Conservation (phyloP, 2,797 vertebrate genomes). For the Sarcoramphus papa region DNA sequence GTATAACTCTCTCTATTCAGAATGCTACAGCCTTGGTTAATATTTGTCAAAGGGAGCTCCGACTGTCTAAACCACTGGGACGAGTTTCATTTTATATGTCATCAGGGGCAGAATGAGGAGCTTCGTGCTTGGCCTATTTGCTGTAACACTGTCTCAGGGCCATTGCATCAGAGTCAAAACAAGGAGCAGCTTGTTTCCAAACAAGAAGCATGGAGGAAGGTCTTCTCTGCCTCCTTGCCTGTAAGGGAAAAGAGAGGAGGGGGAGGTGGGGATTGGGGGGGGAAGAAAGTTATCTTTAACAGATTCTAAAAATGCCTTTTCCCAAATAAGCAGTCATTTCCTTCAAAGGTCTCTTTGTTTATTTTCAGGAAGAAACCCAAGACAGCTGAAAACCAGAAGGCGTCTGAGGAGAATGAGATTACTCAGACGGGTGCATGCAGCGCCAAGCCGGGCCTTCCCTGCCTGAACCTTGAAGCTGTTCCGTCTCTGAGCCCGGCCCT, state of each 20-base stretch:
- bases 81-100: constrained; percentile 70
- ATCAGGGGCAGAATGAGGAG: constrained; percentile 70
- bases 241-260: constrained; percentile 29
- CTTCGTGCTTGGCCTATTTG: constrained; percentile 71
- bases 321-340: constrained; percentile 77
- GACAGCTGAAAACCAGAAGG: constrained; percentile 86
- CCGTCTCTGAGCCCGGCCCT: constrained; percentile 72
- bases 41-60: constrained; percentile 69
- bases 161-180: constrained; percentile 74
- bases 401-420: constrained; percentile 87
- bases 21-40: constrained; percentile 61
- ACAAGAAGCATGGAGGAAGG: constrained; percentile 73
- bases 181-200: constrained; percentile 77
- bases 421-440: constrained; percentile 81
- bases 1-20: not conserved
- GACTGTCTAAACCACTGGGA: constrained; percentile 70
- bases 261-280: not conserved
- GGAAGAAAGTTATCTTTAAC: constrained; percentile 80
- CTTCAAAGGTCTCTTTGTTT: constrained; percentile 84
- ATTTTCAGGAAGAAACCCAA: constrained; percentile 85
- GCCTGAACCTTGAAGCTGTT: constrained; percentile 86
- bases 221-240: constrained; percentile 61
- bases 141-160: constrained; percentile 70
- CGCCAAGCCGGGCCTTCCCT: constrained; percentile 80
- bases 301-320: constrained; percentile 84